Evolutionary conservation across 2,113 vertebrate species (phyloP), one percentile per base, ranked within the genome.

Genomic region (Dinomys branickii): DNA sequence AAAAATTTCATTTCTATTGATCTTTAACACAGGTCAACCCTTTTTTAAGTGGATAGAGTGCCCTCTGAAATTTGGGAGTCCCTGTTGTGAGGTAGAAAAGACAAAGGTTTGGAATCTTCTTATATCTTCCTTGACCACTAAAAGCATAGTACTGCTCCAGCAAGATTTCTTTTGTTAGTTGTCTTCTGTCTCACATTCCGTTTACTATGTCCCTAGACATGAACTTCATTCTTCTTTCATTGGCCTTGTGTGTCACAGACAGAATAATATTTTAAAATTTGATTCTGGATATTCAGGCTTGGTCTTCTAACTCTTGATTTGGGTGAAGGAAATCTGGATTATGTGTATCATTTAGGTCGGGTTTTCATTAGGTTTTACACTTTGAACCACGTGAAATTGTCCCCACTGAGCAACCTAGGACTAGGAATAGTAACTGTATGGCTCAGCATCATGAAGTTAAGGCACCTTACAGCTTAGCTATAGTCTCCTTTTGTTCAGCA

Each of bases 51-150:
- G 26, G 12, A 56, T 54, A 47, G 17, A 93, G 16, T 83, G 28
- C 33, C 35, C 58, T 58, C 59, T 93, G 73, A 95, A 92, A 90
- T 52, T 44, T 58, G 35, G 17, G 24, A 63, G 26, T 63, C 38
- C 56, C 19, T 71, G 0, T 41, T 90, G 38, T 94, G 59, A 93
- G 90, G 8, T 58, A 84, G 44, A 54, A 61, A 80, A 84, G 35
- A 87, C 63, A 93, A 85, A 85, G 41, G 41, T n/a, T 75, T 28
- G 65, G 47, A 78, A 90, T 26, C 41, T 59, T 96, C 5, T 91
- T 71, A 63, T 85, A 91, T 82, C 41, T 88, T 85, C 14, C 69
- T 0, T 73, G 81, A 65, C 61, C 22, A 5, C 19, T 38, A 38
- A 81, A 52, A 83, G 20, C 54, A 93, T 52, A 91, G 44, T 47